Evolutionary conservation across 1,140 invertebrate genomes (phyloP).

Genomic region (Hirudo medicinalis): DNA sequence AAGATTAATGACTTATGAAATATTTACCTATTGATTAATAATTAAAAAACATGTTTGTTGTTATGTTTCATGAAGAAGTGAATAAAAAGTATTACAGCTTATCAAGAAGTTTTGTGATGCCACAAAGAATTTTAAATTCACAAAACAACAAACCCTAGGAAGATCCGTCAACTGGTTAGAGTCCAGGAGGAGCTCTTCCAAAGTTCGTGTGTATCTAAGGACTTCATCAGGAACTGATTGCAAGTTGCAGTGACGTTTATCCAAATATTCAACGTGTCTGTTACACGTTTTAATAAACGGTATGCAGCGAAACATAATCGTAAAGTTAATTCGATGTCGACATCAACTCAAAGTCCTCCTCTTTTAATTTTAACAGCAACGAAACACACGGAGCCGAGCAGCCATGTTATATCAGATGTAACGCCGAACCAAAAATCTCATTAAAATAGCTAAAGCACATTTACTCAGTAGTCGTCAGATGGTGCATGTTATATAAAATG

Average conservation of each 20-base stretch:
- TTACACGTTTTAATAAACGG: constrained; percentile 96
- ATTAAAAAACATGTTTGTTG: background rate
- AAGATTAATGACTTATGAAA: no score
- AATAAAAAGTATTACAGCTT: no score
- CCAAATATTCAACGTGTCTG: constrained; percentile 95
- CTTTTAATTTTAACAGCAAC: background rate
- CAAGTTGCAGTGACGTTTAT: constrained; percentile 94
- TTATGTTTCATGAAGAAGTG: no score
- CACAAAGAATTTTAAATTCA: background rate
- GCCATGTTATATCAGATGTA: constrained; percentile 5
- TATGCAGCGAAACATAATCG: constrained; percentile 58
- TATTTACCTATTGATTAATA: no score
- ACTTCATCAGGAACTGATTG: constrained; percentile 91
- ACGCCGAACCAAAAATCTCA: background rate
- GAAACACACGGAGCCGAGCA: background rate
- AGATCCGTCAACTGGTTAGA: constrained; percentile 94
- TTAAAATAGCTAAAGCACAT: background rate
- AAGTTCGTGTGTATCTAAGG: constrained; percentile 80
- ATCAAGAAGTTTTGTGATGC: background rate
- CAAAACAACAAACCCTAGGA: constrained; percentile 61
- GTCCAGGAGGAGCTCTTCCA: constrained; percentile 92
- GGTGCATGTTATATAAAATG: background rate
- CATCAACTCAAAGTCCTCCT: background rate
- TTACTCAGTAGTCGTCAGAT: background rate
- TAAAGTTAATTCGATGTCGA: background rate